phyloP scores from a whole-genome alignment of 2,113 vertebrate genomes.

The Psittacula cyanocephala region DNA sequence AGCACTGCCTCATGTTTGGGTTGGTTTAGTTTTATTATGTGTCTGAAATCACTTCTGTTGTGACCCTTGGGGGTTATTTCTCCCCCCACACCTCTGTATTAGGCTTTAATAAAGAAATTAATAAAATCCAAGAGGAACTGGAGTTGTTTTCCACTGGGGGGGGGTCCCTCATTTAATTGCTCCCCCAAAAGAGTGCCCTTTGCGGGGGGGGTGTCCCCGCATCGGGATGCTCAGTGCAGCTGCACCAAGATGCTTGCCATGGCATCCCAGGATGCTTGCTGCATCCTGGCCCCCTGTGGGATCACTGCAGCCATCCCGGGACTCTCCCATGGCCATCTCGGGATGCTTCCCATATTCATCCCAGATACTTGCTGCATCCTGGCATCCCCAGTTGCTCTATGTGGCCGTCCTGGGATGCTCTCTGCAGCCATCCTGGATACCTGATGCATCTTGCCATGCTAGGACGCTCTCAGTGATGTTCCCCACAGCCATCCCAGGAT shows the following conservation, averaged over 20 bases:
- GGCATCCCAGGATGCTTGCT: rapidly evolving
- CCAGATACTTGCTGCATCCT: neutral
- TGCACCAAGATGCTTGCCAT: rapidly evolving
- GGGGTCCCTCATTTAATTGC: neutral
- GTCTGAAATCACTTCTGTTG: neutral
- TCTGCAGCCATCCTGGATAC: no score
- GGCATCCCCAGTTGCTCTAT: no score
- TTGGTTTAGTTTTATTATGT: neutral
- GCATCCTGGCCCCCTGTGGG: rapidly evolving
- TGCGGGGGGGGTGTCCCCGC: neutral
- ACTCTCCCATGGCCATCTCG: neutral
- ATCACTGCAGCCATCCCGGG: rapidly evolving
- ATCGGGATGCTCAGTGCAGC: rapidly evolving
- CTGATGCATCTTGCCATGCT: neutral
- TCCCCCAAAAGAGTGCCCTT: neutral
- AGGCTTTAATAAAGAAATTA: conserved; percentile 55
- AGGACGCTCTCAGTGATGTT: neutral
- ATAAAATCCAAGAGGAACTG: neutral
- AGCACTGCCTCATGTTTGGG: neutral
- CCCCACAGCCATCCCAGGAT: neutral
- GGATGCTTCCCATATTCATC: neutral
- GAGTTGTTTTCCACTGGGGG: neutral
- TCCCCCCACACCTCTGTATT: neutral
- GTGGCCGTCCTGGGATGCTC: neutral
- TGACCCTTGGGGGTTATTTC: neutral